Conservation (phyloP, 2,888 invertebrate species). For the Merodon equestris region DNA sequence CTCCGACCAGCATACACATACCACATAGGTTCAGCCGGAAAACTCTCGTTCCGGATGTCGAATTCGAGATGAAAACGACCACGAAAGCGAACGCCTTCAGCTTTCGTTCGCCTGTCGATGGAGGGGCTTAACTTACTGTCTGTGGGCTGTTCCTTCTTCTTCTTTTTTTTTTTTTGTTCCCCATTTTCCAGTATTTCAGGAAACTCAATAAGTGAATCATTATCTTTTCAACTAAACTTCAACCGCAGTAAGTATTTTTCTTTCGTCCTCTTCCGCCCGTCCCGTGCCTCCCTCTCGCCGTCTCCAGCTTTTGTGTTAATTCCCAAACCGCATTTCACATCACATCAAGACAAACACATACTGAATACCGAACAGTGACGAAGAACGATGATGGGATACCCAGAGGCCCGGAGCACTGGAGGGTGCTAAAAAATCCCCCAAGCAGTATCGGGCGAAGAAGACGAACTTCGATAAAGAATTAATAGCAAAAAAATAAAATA, state of each 20-base stretch:
- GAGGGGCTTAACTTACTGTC: too few species aligned
- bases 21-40: too few species aligned
- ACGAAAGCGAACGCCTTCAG: constrained; percentile 4
- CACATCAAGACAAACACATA: background rate
- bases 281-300: too few species aligned
- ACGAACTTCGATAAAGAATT: constrained; percentile 57
- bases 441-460: constrained; percentile 37
- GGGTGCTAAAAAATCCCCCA: constrained; percentile 29
- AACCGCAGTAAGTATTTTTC: constrained; percentile 44
- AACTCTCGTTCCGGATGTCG: background rate
- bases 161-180: background rate
- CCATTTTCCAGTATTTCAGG: constrained; percentile 7
- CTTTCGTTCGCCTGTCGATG: background rate
- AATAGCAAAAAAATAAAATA: constrained; percentile 20
- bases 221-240: constrained; percentile 54
- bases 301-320: background rate
- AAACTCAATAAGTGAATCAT: constrained; percentile 60
- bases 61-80: constrained; percentile 17
- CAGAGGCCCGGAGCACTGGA: too few species aligned
- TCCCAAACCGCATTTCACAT: constrained; percentile 27
- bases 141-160: background rate
- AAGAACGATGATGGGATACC: constrained; percentile 11
- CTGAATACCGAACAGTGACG: background rate
- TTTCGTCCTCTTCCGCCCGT: constrained; percentile 1
- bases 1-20: too few species aligned